Percentiles rank a stretch among this genome's conserved stretches.
phyloP scores from a whole-genome alignment of 1,140 invertebrate species.

The Coelopa frigida region DNA sequence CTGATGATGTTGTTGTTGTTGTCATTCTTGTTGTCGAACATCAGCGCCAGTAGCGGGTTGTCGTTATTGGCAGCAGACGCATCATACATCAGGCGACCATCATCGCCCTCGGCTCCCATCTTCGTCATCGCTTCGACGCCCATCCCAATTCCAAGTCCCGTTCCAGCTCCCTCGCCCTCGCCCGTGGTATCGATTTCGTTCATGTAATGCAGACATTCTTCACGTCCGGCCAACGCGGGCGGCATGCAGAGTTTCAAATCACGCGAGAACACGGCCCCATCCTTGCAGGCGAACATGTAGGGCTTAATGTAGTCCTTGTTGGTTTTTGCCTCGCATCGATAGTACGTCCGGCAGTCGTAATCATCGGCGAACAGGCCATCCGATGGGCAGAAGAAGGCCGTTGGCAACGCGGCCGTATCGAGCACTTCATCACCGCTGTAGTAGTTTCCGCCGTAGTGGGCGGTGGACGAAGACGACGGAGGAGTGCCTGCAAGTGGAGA shows the following conservation, averaged over 20 bases:
- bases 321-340: conserved; percentile 47
- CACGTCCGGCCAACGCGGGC: conserved; percentile 32
- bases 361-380: conserved; percentile 62
- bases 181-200: conserved; percentile 32
- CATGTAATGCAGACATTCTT: conserved; percentile 32
- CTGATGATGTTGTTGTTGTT: too few species aligned
- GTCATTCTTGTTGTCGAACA: too few species aligned
- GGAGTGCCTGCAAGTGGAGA: too few species aligned
- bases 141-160: conserved; percentile 1
- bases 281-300: conserved; percentile 45
- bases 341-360: conserved; percentile 52
- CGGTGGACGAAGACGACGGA: too few species aligned
- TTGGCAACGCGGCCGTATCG: too few species aligned
- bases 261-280: conserved; percentile 43
- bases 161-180: conserved; percentile 14
- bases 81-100: conserved; percentile 15
- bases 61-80: conserved; percentile 16
- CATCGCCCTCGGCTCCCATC: background rate
- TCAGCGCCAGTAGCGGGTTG: too few species aligned
- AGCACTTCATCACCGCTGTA: conserved; percentile 8
- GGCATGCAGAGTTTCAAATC: conserved; percentile 33
- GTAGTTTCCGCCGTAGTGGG: conserved; percentile 5
- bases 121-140: background rate
- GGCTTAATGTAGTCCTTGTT: conserved; percentile 46
- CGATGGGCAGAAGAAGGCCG: conserved; percentile 42